phyloP scores from a whole-genome alignment of 2,797 vertebrate genomes.

The Vireo griseus region DNA sequence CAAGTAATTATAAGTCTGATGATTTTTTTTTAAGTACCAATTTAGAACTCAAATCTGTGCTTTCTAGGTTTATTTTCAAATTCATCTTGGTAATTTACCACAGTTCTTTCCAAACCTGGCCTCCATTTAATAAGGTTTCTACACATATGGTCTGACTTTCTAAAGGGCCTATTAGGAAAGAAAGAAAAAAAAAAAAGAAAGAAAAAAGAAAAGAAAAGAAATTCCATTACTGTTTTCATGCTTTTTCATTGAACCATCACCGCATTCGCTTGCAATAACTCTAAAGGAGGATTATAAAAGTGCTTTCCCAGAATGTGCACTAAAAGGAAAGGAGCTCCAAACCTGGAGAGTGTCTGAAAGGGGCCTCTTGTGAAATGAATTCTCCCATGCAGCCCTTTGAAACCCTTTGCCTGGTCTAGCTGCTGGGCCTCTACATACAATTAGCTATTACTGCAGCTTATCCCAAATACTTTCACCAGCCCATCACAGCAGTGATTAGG shows the following conservation, averaged over 20 bases:
- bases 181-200: not conserved
- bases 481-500: not conserved
- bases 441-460: conserved; percentile 12
- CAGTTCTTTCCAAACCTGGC: not conserved
- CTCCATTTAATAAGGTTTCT: conserved; percentile 40
- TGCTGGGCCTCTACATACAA: conserved; percentile 23
- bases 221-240: conserved; percentile 51
- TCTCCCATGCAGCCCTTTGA: conserved; percentile 52
- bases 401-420: not conserved
- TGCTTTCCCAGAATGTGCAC: conserved; percentile 1
- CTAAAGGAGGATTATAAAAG: conserved; percentile 50
- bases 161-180: conserved; percentile 35
- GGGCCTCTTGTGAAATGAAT: conserved; percentile 15
- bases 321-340: conserved; percentile 49
- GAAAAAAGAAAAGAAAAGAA: not conserved
- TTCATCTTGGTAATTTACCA: conserved; percentile 17
- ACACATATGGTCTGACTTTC: conserved; percentile 54
- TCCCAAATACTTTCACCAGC: not conserved
- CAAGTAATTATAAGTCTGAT: not conserved
- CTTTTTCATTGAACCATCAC: conserved; percentile 51
- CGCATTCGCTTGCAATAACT: not conserved
- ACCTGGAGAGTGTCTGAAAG: conserved; percentile 54
- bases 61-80: conserved; percentile 32
- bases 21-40: not conserved
- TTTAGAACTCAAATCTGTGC: not conserved